Conservation (phyloP, 1,140 invertebrate species). For the Carposina sasakii region DNA sequence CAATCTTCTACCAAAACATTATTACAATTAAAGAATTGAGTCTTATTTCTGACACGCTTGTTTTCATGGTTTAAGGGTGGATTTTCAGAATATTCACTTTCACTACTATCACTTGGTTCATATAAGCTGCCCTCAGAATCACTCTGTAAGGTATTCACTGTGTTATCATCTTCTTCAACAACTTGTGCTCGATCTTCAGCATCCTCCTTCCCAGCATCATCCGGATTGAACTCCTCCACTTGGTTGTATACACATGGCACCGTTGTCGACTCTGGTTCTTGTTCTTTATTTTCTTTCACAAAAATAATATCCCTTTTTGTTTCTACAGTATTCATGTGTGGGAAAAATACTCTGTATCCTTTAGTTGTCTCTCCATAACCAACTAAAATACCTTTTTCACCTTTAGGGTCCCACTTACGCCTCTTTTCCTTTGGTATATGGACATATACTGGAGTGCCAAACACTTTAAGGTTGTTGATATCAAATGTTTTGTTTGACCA, state of each 20-base stretch:
- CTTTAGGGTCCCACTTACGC: slow-evolving; percentile 32
- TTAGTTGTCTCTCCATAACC: slow-evolving; percentile 27
- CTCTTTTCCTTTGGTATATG: slow-evolving; percentile 36
- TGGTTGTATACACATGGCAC: no score
- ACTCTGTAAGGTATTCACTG: no score
- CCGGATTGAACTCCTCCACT: no score
- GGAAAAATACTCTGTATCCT: slow-evolving; percentile 1
- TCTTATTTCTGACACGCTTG: no score
- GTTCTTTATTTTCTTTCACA: neutral
- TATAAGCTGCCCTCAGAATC: no score
- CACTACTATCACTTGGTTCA: no score
- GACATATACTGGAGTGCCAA: slow-evolving; percentile 32
- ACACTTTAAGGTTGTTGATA: slow-evolving; percentile 24
- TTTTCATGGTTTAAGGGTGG: no score
- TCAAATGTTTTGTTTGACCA: slow-evolving; percentile 24
- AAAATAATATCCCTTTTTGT: slow-evolving; percentile 7
- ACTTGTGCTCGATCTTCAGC: no score
- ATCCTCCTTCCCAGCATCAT: no score
- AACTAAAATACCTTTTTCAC: slow-evolving; percentile 29
- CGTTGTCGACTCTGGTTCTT: no score
- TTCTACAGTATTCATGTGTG: neutral
- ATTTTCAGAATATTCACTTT: no score
- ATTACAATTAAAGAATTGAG: neutral
- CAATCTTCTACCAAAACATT: neutral
- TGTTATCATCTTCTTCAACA: no score